A percentile compares a stretch with the other conserved stretches of the same genome.
Evolutionary conservation across 2,113 vertebrate species (phyloP).

Genomic region (Galbula dea): DNA sequence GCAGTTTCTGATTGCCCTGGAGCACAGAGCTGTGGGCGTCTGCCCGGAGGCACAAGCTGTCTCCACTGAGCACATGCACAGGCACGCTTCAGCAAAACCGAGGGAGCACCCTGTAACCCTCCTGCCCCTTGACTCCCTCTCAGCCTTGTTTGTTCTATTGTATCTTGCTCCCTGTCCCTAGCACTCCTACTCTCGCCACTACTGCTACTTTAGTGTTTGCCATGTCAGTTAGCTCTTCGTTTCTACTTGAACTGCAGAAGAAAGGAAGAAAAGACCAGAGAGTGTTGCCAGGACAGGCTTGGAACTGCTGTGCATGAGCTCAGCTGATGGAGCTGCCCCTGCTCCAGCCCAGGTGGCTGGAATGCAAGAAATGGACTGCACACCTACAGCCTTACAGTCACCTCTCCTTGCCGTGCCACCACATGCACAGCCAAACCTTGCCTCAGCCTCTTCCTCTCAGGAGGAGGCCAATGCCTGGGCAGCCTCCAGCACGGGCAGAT

Average conservation of each 20-base stretch:
- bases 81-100: background rate
- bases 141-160: background rate
- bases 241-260: no score
- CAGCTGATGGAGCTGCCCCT: background rate
- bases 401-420: background rate
- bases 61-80: background rate
- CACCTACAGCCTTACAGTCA: background rate
- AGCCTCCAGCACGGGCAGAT: background rate
- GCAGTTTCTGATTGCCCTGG: background rate
- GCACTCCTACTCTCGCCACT: background rate
- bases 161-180: fast-evolving
- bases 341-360: background rate
- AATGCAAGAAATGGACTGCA: background rate
- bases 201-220: background rate
- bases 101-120: background rate
- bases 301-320: background rate
- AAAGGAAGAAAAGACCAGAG: no score
- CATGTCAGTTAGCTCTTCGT: background rate
- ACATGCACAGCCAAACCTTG: background rate
- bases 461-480: background rate
- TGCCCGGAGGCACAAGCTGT: background rate
- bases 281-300: background rate
- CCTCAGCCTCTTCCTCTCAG: background rate
- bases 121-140: background rate
- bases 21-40: background rate